Evolutionary conservation across 2,797 vertebrate genomes (phyloP), one percentile per base, ranked within the genome.

Genomic region (Sebastes taczanowskii): DNA sequence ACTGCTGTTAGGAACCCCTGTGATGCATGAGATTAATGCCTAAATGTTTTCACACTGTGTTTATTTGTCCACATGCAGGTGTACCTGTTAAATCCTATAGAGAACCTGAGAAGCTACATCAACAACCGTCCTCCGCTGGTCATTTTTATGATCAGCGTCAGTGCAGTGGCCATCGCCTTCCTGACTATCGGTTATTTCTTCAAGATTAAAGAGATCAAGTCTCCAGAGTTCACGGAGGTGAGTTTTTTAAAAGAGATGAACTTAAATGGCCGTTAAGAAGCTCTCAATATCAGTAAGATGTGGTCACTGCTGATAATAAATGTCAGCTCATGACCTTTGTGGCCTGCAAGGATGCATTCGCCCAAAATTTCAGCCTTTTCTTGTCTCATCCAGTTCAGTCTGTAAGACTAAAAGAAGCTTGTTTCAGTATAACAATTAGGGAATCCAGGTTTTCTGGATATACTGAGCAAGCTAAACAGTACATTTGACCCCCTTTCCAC

Each of bases 141-240:
- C 95, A 97, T 99, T 77, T 99, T 99, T 49, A 99, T 99, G 99
- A 96, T 99, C 96, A 99, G 97, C 1, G 98, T 99, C 63, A 99
- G 99, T 3, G 96, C 98, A n/a, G 96, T 99, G 96, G 99, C 99
- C 81, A 99, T 99, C 42, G 97, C 98, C 86, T 99, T 99, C 91
- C 96, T 99, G 65, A 99, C 99, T 23, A 95, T 99, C 70, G 99
- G 99, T 5, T 99, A 99, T 82, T 99, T 99, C 96, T 99, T 99
- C 92, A 99, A 99, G 88, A 99, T 99, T 90, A 99, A 99, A 91
- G 98, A 99, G 95, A 99, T 99, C 88, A 99, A 98, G 91, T 98
- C 98, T 69, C 98, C 99, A 2, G 98, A 98, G 92, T 95, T 99
- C 96, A 96, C 97, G 1, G 98, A 99, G 97, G 99, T 94, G 76